Base-by-base conservation (phyloP, 2,888 invertebrate genomes). In the Thera britannica region DNA sequence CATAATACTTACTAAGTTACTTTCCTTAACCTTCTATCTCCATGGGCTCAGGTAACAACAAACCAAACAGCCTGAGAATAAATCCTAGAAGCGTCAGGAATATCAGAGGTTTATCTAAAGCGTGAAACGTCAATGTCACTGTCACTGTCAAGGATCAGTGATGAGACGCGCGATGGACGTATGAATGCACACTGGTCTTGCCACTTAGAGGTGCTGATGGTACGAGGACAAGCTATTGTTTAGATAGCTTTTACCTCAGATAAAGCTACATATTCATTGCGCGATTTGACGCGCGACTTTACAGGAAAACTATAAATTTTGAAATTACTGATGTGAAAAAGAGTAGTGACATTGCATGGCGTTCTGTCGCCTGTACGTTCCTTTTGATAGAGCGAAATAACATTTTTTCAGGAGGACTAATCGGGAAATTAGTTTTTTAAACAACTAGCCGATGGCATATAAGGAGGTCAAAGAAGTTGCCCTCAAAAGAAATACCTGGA, bases 141-240 rank as follows among this genome's bases (percentile, higher is more conserved):
- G 58, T 63, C 62, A 57, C 38, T 58, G 60, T 60, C 65, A 51
- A 11, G 48, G 58, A 56, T 64, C 55, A 60, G 68, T n/a, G 58
- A 58, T 46, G 64, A 52, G 66, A 66, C 59, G 62, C 56, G 62
- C 57, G 69, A 69, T 52, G 56, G 69, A 70, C 70, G 66, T 60
- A 63, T 66, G 70, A 70, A 70, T 70, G 66, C 67, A 6, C 67
- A 59, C 67, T 41, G 57, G 56, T 57, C 66, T 64, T 66, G 70
- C 69, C 69, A 70, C 68, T 70, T 70, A 70, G 49, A 70, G 70
- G 70, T 70, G 70, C 57, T 66, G 69, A 66, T 69, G 69, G 58
- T 55, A 63, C 55, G 34, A 6, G 52, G 7, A 6, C 11, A 35
- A 51, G 49, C 66, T 66, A 67, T 70, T 70, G 70, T 70, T 63